phyloP scores from a whole-genome alignment of 2,888 invertebrate genomes.

The Heliconius cydno region DNA sequence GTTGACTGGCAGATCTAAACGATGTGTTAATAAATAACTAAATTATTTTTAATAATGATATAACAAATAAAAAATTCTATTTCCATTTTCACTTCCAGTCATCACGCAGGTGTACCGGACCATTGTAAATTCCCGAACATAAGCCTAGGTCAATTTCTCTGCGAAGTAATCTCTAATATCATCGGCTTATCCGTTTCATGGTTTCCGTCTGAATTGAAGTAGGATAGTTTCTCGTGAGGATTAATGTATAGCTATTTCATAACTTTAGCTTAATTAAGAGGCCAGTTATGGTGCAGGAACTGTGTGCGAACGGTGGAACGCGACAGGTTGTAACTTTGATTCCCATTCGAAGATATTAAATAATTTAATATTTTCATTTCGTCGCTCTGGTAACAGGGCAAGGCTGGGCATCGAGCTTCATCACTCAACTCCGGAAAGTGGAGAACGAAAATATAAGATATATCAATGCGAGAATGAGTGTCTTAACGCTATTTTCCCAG shows the following conservation, averaged over 20 bases:
- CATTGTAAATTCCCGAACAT: slow-evolving; percentile 54
- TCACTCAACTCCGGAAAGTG: neutral
- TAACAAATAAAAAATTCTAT: too few relatives aligned
- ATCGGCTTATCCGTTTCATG: slow-evolving; percentile 59
- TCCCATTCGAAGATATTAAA: neutral
- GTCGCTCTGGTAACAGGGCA: neutral
- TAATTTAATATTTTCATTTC: neutral
- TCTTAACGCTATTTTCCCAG: neutral
- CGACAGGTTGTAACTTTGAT: neutral
- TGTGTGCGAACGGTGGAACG: too few relatives aligned
- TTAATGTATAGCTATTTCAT: slow-evolving; percentile 36
- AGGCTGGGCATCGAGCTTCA: neutral
- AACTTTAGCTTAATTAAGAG: neutral
- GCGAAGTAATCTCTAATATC: slow-evolving; percentile 71
- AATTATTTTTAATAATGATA: too few relatives aligned
- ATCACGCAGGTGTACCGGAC: slow-evolving; percentile 42
- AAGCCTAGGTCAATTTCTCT: slow-evolving; percentile 67
- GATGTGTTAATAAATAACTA: too few relatives aligned
- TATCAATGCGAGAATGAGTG: neutral
- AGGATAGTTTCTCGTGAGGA: slow-evolving; percentile 42
- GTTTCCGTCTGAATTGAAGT: slow-evolving; percentile 43
- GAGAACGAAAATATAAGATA: neutral
- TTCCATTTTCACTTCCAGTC: slow-evolving; percentile 32
- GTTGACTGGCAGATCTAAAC: too few relatives aligned
- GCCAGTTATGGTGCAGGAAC: neutral